Evolutionary conservation across 2,888 invertebrate genomes (phyloP).

Genomic region (Andrena haemorrhoa): DNA sequence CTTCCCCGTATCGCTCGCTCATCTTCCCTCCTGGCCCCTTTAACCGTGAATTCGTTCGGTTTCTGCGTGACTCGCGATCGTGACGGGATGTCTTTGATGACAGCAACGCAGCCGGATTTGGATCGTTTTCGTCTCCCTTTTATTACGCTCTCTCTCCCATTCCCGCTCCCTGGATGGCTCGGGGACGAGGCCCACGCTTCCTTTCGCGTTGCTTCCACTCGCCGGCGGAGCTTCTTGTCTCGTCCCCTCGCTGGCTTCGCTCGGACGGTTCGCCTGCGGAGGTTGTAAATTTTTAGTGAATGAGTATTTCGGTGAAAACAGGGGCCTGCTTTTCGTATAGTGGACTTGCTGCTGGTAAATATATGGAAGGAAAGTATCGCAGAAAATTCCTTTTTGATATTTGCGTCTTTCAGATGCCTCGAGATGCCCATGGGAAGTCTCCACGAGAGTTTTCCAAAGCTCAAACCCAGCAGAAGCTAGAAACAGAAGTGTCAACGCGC

Average conservation of each 20-base stretch:
- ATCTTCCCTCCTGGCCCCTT: constrained; percentile 63
- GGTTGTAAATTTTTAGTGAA: background rate
- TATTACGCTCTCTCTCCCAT: background rate
- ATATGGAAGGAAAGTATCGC: too few species aligned
- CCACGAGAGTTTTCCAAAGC: background rate
- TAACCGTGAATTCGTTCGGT: constrained; percentile 56
- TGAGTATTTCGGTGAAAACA: too few species aligned
- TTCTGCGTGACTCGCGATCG: constrained; percentile 60
- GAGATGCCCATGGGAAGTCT: too few species aligned
- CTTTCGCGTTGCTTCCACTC: background rate
- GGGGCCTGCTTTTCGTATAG: too few species aligned
- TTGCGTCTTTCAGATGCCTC: too few species aligned
- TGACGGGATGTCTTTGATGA: constrained; percentile 55
- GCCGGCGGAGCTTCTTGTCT: too few species aligned
- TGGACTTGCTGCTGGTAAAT: too few species aligned
- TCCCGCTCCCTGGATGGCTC: background rate
- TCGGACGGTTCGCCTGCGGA: background rate
- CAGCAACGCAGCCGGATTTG: constrained; percentile 44
- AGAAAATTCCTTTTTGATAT: too few species aligned
- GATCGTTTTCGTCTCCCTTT: constrained; percentile 32
- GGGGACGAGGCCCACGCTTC: background rate
- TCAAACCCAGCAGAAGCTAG: background rate
- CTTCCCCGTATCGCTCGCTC: constrained; percentile 65
- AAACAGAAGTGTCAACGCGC: background rate
- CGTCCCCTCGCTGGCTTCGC: background rate